Evolutionary conservation across 2,888 invertebrate species (phyloP).

Genomic region (Corythucha ciliata): DNA sequence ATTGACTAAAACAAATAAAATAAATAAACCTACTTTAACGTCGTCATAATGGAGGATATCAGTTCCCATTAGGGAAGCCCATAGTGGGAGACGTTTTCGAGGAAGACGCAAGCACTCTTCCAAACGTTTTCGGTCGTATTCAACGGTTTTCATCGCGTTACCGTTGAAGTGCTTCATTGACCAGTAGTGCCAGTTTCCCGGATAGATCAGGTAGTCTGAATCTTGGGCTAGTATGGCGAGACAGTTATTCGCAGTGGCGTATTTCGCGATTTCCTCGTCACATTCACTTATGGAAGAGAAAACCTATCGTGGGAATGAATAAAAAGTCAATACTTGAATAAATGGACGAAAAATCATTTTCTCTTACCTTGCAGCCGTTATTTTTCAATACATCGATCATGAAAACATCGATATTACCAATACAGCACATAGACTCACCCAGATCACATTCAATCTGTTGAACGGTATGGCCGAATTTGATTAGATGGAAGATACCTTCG

Average conservation of each 20-base stretch:
- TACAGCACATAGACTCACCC: no score
- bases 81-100: conserved; percentile 37
- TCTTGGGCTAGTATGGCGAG: conserved; percentile 39
- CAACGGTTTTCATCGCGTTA: conserved; percentile 36
- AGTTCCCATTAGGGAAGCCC: conserved; percentile 38
- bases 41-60: conserved; percentile 31
- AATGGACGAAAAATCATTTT: no score
- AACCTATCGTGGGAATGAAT: no score
- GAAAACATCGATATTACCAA: no score
- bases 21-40: conserved; percentile 28
- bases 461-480: no score
- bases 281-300: conserved; percentile 38
- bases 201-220: conserved; percentile 39
- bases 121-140: conserved; percentile 36
- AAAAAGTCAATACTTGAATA: no score
- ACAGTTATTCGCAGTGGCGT: conserved; percentile 35
- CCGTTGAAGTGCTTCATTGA: conserved; percentile 37
- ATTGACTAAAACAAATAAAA: no score
- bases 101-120: conserved; percentile 34
- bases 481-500: conserved; percentile 31
- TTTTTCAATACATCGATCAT: no score
- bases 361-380: no score
- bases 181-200: conserved; percentile 38
- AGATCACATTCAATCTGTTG: no score
- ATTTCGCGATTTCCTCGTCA: conserved; percentile 39